Conservation (phyloP, 1,140 invertebrate genomes). For the Trachymyrmex cornetzi region DNA sequence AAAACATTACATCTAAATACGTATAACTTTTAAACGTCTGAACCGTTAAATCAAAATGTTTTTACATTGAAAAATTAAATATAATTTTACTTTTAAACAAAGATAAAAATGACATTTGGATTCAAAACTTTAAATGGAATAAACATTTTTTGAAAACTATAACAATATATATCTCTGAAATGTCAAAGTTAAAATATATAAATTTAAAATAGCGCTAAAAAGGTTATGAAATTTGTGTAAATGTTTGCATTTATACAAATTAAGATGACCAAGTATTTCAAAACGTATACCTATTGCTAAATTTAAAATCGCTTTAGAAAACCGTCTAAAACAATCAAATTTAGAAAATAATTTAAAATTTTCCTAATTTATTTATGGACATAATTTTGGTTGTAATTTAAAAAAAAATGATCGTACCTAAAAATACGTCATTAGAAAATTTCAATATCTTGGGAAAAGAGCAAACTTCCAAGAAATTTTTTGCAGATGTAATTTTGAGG, state of each 20-base stretch:
- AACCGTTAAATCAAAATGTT: background rate
- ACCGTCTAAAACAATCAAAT: background rate
- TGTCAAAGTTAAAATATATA: background rate
- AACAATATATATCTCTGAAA: background rate
- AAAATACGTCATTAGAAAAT: background rate
- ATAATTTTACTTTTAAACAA: background rate
- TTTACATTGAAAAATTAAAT: background rate
- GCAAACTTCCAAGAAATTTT: background rate
- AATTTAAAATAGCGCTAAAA: constrained; percentile 9
- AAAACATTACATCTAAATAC: background rate
- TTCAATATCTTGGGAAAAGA: background rate
- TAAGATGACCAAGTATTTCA: background rate
- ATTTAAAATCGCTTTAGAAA: background rate
- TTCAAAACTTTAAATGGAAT: background rate
- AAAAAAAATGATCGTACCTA: background rate
- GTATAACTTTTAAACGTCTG: background rate
- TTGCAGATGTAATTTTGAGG: background rate
- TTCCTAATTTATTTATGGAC: background rate
- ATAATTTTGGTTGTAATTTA: background rate
- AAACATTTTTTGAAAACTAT: background rate
- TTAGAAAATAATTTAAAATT: background rate
- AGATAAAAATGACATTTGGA: too few relatives aligned
- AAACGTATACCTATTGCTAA: background rate
- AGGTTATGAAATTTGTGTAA: background rate
- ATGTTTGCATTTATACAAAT: constrained; percentile 10